Evolutionary conservation across 1,140 invertebrate species (phyloP), one percentile per base, ranked within the genome.

Genomic region (Linepithema humile): DNA sequence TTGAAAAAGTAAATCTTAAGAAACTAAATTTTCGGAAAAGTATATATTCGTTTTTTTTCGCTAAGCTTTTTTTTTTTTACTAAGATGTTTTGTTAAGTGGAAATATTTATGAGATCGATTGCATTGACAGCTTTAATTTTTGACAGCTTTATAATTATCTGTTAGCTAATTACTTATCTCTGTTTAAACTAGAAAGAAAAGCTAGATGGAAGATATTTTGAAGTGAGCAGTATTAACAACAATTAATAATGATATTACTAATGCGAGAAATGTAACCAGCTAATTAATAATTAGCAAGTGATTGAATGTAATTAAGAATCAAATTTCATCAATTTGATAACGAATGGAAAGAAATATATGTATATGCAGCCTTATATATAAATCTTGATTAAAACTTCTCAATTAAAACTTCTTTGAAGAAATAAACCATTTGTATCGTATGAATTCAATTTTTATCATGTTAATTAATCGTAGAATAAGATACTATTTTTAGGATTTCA

Each of bases 181-280:
- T 29, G 35, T 73, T 15, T 5, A 26, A 43, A 60, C 35, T 59
- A 6, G 20, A 26, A 23, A 65, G 12, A 38, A 53, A 12, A 53
- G 32, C 12, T 64, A 23, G 0, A 3, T 15, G 20, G 10, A 26
- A 73, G 35, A 57, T 26, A 55, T 57, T 57, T 20, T 20, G 32
- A 59, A 35, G 35, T 20, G 15, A 20, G n/a, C 6, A 65, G 17
- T 50, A 50, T 62, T 77, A 65, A 65, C 9, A 23, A 17, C 15
- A 26, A n/a, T 23, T 26, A 60, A 78, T 77, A 65, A 77, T 9
- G 15, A 20, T 48, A 65, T 75, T 64, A 48, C 65, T 78, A 32
- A 48, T 75, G 43, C 20, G 15, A 53, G 45, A 50, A 38, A 72
- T 29, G 72, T 32, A 78, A 26, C 53, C 29, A 29, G 17, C 45